Evolutionary conservation across 2,888 invertebrate species (phyloP).

Genomic region (Agrenia bidenticulata): DNA sequence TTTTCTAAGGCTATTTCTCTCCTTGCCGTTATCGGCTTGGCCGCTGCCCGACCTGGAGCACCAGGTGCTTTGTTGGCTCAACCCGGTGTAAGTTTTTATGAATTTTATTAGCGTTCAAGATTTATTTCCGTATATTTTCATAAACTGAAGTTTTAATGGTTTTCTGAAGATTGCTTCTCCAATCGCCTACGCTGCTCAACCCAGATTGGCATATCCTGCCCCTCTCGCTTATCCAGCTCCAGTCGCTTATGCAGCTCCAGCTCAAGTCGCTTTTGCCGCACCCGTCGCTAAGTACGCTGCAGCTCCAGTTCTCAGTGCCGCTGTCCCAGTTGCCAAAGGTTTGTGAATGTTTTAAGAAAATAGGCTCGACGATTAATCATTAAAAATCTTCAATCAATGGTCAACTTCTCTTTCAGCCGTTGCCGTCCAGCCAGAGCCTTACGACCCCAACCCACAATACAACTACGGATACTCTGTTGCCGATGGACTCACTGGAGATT

Average conservation of each 20-base stretch:
- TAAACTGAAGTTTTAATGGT: no score
- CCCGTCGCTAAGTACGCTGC: conserved; percentile 8
- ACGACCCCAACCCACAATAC: conserved; percentile 13
- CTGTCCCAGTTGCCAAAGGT: conserved; percentile 8
- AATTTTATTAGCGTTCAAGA: no score
- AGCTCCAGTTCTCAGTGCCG: conserved; percentile 11
- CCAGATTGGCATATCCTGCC: conserved; percentile 6
- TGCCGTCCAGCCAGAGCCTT: neutral
- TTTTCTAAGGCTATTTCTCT: conserved; percentile 21
- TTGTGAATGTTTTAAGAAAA: no score
- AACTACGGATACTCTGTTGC: conserved; percentile 21
- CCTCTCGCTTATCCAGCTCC: conserved; percentile 6
- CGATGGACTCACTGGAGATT: conserved; percentile 24
- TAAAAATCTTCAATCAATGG: no score
- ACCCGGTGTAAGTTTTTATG: conserved; percentile 14
- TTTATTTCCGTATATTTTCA: no score
- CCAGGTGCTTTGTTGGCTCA: no score
- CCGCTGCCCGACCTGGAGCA: conserved; percentile 22
- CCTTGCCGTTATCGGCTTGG: conserved; percentile 24
- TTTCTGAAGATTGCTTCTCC: conserved; percentile 7
- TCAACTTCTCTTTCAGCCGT: no score
- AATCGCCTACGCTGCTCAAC: conserved; percentile 12
- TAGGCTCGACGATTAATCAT: no score
- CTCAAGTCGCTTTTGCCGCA: conserved; percentile 5
- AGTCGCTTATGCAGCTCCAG: conserved; percentile 18